These are phyloP conservation scores for Spicauda simplicius DNA, from an alignment of 2,888 invertebrate genomes.

Conservation along the genomic window DNA sequence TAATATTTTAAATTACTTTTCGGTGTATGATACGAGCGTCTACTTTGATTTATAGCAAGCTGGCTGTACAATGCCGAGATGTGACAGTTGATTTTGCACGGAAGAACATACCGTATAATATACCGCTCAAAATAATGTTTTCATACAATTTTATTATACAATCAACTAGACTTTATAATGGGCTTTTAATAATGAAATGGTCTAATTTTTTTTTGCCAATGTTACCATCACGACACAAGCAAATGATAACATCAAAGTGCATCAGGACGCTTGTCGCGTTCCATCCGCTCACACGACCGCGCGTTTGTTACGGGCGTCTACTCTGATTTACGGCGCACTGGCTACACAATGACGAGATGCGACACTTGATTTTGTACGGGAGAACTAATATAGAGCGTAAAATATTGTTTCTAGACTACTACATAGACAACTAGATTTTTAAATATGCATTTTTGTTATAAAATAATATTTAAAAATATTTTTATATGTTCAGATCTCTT, in stretches of 20 bases:
- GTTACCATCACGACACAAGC: too few species aligned
- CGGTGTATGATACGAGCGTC: slow-evolving; percentile 43
- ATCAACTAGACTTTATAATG: too few species aligned
- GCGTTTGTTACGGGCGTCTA: slow-evolving; percentile 5
- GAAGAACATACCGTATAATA: not conserved
- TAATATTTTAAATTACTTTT: slow-evolving; percentile 49
- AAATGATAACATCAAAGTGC: too few species aligned
- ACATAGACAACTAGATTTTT: not conserved
- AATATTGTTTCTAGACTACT: not conserved
- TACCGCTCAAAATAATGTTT: too few species aligned
- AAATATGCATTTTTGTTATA: not conserved
- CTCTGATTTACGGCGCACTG: slow-evolving; percentile 49
- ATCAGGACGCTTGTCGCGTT: too few species aligned
- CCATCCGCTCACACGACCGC: too few species aligned
- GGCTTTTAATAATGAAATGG: too few species aligned
- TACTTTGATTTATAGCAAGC: slow-evolving; percentile 48
- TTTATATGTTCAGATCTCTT: too few species aligned
- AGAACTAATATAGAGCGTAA: not conserved
- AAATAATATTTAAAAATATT: too few species aligned
- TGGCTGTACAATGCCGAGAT: slow-evolving; percentile 6
- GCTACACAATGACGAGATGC: slow-evolving; percentile 8
- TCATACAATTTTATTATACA: too few species aligned
- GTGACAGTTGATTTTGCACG: not conserved
- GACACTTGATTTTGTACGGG: not conserved
- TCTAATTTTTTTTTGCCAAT: too few species aligned